Percentiles rank a stretch among this genome's conserved stretches.
Conservation (phyloP, 2,113 vertebrate genomes). For the Desmodus rotundus region DNA sequence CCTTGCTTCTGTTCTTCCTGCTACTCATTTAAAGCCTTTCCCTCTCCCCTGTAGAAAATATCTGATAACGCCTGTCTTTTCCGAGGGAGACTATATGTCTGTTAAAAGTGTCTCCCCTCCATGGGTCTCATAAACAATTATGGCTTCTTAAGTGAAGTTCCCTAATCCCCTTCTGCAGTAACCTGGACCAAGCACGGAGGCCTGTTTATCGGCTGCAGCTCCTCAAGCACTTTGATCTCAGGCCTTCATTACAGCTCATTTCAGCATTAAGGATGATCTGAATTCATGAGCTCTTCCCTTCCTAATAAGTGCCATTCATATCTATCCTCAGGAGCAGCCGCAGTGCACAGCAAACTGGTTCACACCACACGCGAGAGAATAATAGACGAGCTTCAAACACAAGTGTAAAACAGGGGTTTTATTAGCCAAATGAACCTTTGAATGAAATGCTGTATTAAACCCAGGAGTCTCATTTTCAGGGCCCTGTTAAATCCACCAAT, state of each 20-base stretch:
- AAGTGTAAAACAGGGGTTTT: conserved; percentile 46
- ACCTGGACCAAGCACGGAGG: not conserved
- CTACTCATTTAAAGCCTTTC: conserved; percentile 1
- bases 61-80: not conserved
- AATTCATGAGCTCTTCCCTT: conserved; percentile 52
- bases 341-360: conserved; percentile 25
- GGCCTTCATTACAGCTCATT: conserved; percentile 59
- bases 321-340: conserved; percentile 46
- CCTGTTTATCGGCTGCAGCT: conserved; percentile 46
- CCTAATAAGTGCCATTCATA: conserved; percentile 34
- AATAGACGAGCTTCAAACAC: conserved; percentile 63
- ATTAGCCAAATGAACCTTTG: conserved; percentile 59
- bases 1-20: not conserved
- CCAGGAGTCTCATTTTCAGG: conserved; percentile 30
- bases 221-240: conserved; percentile 60
- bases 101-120: conserved; percentile 11
- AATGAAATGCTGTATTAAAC: conserved; percentile 55
- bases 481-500: conserved; percentile 39
- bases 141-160: conserved; percentile 47
- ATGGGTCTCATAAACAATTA: conserved; percentile 31
- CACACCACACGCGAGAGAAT: conserved; percentile 53
- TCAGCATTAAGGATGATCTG: conserved; percentile 58
- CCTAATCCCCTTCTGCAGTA: conserved; percentile 54
- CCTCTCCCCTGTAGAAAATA: not conserved
- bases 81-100: not conserved